Percentiles rank a stretch among this genome's conserved stretches.
Evolutionary conservation across 2,888 invertebrate genomes (phyloP).

Genomic region (Morpho achilles): DNA sequence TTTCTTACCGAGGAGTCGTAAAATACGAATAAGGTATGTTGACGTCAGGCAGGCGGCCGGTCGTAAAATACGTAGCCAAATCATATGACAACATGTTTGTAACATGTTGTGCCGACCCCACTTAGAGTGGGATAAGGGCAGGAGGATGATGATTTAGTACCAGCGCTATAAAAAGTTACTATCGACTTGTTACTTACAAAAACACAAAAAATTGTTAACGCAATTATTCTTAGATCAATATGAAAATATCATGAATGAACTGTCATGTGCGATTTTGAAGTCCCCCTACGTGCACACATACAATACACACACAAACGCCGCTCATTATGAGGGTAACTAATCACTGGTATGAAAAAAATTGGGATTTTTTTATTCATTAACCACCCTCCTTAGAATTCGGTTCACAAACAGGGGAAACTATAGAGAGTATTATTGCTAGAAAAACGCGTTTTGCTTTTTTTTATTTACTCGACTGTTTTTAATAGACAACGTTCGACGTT

Average conservation of each 20-base stretch:
- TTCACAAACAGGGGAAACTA: conserved; percentile 41
- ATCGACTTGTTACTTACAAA: not conserved
- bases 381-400: conserved; percentile 71
- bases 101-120: no score
- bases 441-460: not conserved
- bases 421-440: conserved; percentile 33
- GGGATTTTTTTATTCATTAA: conserved; percentile 78
- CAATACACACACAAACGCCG: conserved; percentile 54
- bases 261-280: conserved; percentile 62
- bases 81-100: no score
- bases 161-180: no score
- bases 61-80: no score
- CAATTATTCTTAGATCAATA: conserved; percentile 29
- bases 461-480: no score
- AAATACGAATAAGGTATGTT: no score
- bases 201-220: conserved; percentile 2
- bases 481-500: no score
- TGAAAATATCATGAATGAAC: conserved; percentile 64
- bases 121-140: no score
- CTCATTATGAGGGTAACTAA: conserved; percentile 78
- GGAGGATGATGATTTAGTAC: no score
- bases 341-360: conserved; percentile 75
- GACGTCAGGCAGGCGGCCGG: no score
- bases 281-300: conserved; percentile 38
- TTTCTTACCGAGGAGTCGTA: no score